phyloP scores from a whole-genome alignment of 2,797 vertebrate genomes.

The Pseudomugil gertrudae region DNA sequence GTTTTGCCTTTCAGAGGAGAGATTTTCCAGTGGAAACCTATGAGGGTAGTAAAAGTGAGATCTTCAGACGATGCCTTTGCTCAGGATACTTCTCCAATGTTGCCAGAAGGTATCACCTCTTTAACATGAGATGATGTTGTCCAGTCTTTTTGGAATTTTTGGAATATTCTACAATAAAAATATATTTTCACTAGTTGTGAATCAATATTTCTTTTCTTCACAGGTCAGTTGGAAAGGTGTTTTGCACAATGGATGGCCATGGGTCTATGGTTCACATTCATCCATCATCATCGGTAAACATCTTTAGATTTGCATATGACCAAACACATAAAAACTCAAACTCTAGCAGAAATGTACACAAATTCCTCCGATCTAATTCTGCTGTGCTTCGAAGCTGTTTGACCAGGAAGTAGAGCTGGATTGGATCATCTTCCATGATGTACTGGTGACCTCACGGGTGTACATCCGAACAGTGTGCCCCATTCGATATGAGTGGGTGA shows the following conservation, averaged over 20 bases:
- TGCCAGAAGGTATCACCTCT: conserved; percentile 87
- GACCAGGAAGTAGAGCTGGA: conserved; percentile 89
- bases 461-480: conserved; percentile 94
- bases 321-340: neutral
- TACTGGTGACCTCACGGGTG: conserved; percentile 92
- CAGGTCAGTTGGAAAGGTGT: conserved; percentile 92
- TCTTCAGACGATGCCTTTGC: conserved; percentile 91
- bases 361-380: neutral
- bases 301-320: neutral
- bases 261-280: conserved; percentile 95
- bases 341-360: too few relatives aligned
- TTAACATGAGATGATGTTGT: neutral
- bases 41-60: conserved; percentile 88
- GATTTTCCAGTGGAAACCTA: conserved; percentile 90
- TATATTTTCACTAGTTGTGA: conserved; percentile 3
- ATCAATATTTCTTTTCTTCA: conserved; percentile 9
- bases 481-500: conserved; percentile 94
- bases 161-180: neutral
- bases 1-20: conserved; percentile 79
- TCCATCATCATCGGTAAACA: conserved; percentile 92
- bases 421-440: conserved; percentile 97
- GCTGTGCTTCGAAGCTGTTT: conserved; percentile 82
- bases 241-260: conserved; percentile 99
- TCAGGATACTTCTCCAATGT: conserved; percentile 95
- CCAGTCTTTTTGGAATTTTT: neutral